Evolutionary conservation across 2,888 invertebrate species (phyloP).

Genomic region (Pinctada fucata): DNA sequence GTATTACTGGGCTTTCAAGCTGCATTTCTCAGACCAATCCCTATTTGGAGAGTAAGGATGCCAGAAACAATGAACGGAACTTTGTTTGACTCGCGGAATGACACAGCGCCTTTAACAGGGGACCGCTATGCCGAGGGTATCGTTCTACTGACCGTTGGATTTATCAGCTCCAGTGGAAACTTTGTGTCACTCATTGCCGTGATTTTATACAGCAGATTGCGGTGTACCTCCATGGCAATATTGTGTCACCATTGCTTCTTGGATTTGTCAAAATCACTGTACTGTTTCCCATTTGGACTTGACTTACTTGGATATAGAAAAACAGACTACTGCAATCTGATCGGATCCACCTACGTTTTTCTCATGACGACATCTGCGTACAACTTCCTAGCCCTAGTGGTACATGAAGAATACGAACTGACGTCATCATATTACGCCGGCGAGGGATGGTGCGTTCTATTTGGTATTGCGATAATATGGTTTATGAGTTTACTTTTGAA

Average conservation of each 20-base stretch:
- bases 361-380: conserved; percentile 93
- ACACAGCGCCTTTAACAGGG: neutral
- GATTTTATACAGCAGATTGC: conserved; percentile 57
- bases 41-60: no score
- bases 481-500: conserved; percentile 94
- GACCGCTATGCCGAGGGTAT: conserved; percentile 48
- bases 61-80: no score
- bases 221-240: conserved; percentile 71
- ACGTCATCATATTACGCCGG: conserved; percentile 52
- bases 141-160: conserved; percentile 63
- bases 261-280: conserved; percentile 71
- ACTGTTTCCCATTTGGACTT: conserved; percentile 72
- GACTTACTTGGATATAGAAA: conserved; percentile 59
- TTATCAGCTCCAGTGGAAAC: conserved; percentile 68
- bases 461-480: conserved; percentile 95
- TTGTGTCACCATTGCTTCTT: conserved; percentile 73
- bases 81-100: no score
- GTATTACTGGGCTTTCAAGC: no score
- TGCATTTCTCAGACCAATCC: no score
- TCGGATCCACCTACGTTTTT: conserved; percentile 91
- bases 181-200: conserved; percentile 59
- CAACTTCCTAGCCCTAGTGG: conserved; percentile 84
- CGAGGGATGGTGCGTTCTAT: conserved; percentile 85
- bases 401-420: conserved; percentile 74
- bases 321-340: conserved; percentile 83